Base-by-base conservation (phyloP, 2,888 invertebrate species). In the Cactoblastis cactorum region DNA sequence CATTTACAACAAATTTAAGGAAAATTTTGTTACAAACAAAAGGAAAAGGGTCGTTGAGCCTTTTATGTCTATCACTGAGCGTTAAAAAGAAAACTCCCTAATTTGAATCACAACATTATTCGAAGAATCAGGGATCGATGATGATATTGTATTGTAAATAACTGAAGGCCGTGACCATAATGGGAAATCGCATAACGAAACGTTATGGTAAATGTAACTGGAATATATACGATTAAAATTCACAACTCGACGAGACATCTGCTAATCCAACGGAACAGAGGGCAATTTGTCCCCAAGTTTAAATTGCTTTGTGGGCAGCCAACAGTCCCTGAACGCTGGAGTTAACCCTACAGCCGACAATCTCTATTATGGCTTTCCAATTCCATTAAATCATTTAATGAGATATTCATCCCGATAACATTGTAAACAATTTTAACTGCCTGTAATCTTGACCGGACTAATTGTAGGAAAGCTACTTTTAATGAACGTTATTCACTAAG, bases 211-310 rank as follows among this genome's bases (percentile, higher is more conserved):
- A n/a, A 17, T 48, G 38, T 35, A n/a, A 38, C 37, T 37, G 4
- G 24, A 48, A 24, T 28, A 24, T 28, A 24, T 5, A 28, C 37
- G 37, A 48, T 48, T 28, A 48, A 48, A 48, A 48, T 48, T 49
- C 49, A 49, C 41, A 14, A 33, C 32, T 14, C 18, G 39, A 39
- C 38, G 49, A 49, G 39, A 41, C 41, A 33, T 33, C 41, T 49
- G 49, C 49, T 49, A 49, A 49, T 49, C 33, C 41, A 41, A 49
- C 15, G 32, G 14, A 41, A 49, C 41, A 49, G 19, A n/a, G 22
- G 49, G 56, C 61, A 67, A 67, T 70, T 73, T 68, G 66, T 65
- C 63, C 57, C 46, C 53, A 71, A 76, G 69, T 74, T 73, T 71
- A 73, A 74, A 76, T 75, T 73, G 69, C 65, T 70, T 67, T 69